Evolutionary conservation across 2,888 invertebrate genomes (phyloP).

Genomic region (Bhutanitis thaidina): DNA sequence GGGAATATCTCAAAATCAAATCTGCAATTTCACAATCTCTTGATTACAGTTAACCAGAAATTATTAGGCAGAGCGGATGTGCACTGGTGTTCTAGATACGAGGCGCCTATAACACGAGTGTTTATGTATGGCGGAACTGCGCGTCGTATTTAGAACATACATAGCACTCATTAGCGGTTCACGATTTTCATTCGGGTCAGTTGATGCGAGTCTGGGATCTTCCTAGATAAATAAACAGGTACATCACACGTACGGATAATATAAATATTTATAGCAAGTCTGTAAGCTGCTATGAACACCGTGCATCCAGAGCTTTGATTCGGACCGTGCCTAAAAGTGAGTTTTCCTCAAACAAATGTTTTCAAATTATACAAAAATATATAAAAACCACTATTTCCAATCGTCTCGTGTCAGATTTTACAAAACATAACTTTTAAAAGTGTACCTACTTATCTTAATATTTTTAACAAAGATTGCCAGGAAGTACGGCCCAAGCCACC

Average conservation of each 20-base stretch:
- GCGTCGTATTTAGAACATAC: constrained; percentile 54
- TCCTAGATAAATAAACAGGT: constrained; percentile 20
- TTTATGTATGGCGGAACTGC: constrained; percentile 41
- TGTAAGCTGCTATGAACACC: constrained; percentile 10
- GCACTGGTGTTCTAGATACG: constrained; percentile 34
- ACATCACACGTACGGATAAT: constrained; percentile 15
- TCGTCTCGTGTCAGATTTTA: too few species aligned
- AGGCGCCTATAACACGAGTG: constrained; percentile 30
- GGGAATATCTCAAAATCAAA: constrained; percentile 11
- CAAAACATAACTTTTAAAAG: too few species aligned
- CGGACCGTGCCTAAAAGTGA: too few species aligned
- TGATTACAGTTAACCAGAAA: constrained; percentile 22
- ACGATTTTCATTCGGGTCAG: constrained; percentile 35
- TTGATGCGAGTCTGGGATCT: constrained; percentile 18
- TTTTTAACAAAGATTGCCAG: too few species aligned
- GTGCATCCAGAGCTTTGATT: background rate
- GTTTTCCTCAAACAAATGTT: too few species aligned
- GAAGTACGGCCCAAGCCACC: too few species aligned
- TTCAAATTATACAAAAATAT: too few species aligned
- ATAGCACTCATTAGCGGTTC: constrained; percentile 34
- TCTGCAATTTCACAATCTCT: constrained; percentile 24
- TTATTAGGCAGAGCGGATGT: constrained; percentile 44
- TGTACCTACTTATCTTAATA: too few species aligned
- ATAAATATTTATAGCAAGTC: constrained; percentile 21
- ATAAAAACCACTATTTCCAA: too few species aligned